These are phyloP conservation scores for Plagodis dolabraria DNA, from an alignment of 2,888 invertebrate genomes.

Conservation along the genomic window DNA sequence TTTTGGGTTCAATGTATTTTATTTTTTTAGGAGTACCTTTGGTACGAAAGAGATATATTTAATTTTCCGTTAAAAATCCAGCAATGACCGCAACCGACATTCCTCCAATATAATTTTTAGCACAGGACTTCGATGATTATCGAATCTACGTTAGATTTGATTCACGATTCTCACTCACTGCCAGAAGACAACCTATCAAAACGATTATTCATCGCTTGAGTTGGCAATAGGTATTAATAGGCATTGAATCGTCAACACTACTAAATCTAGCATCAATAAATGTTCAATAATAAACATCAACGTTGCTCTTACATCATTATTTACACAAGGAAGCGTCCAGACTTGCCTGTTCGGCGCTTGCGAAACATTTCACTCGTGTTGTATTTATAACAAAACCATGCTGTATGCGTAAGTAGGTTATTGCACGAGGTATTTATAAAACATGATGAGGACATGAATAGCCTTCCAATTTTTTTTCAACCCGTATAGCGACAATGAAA, in stretches of 20 bases:
- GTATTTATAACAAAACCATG: conserved; percentile 68
- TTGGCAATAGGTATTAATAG: conserved; percentile 21
- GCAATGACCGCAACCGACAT: too few relatives aligned
- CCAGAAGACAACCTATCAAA: conserved; percentile 7
- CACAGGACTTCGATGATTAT: conserved; percentile 1
- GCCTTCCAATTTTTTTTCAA: conserved; percentile 14
- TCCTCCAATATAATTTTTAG: background rate
- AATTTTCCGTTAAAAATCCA: too few relatives aligned
- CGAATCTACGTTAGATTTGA: conserved; percentile 8
- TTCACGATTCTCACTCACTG: conserved; percentile 13
- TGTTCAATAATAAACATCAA: conserved; percentile 40
- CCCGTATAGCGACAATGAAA: background rate
- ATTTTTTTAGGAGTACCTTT: too few relatives aligned
- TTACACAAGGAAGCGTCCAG: conserved; percentile 69
- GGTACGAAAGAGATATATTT: too few relatives aligned
- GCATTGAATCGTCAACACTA: conserved; percentile 40
- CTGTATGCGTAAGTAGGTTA: conserved; percentile 68
- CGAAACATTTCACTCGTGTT: conserved; percentile 61
- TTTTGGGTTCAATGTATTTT: too few relatives aligned
- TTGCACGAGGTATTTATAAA: conserved; percentile 60
- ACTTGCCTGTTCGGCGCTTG: conserved; percentile 52
- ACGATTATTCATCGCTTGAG: conserved; percentile 25
- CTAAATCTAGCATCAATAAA: conserved; percentile 44
- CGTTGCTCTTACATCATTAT: conserved; percentile 66
- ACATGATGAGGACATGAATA: conserved; percentile 36